Base-by-base conservation (phyloP, 2,113 vertebrate species). In the Barnardius zonarius region DNA sequence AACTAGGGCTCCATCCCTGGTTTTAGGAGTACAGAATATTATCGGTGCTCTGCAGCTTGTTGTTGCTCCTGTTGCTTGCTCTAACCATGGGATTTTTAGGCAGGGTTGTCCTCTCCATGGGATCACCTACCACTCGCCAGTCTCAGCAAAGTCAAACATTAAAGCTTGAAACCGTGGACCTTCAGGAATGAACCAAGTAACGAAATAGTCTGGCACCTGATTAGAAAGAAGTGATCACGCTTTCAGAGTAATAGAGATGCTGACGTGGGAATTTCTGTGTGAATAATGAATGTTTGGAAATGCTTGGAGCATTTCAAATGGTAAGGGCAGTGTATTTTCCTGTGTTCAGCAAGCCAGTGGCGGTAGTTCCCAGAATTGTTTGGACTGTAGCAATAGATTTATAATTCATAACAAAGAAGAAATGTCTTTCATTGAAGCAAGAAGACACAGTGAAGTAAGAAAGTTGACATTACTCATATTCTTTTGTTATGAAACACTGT, bases 341-440 rank as follows among this genome's bases (percentile, higher is more conserved):
- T 62, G 76, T 12, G 61, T 25, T 90, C 80, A 84, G 76, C 51
- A 86, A 93, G 76, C 28, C 88, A 52, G 66, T 28, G 73, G 88
- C 93, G 62, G 76, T 43, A 93, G 66, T 94, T 95, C 93, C 88
- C 88, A 86, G 93, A 94, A 96, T 33, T 86, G 95, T 95, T 86
- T 91, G 88, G 83, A 72, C 55, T 46, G 61, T 4, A 86, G 76
- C 78, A 83, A 86, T 7, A 73, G 84, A 88, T 90, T 93, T 68
- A 94, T 79, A 94, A 94, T 96, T 93, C 90, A 84, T 90, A 72
- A 62, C 43, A 62, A 89, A 82, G 55, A 52, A 88, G 72, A 92
- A 75, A 75, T 13, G 33, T 37, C 76, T 93, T 80, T 37, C 52
- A 55, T 18, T 35, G 67, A 79, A 69, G 75, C n/a, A 61, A 62